Base-by-base conservation (phyloP, 2,797 vertebrate genomes). In the Schizopygopsis pylzovi region DNA sequence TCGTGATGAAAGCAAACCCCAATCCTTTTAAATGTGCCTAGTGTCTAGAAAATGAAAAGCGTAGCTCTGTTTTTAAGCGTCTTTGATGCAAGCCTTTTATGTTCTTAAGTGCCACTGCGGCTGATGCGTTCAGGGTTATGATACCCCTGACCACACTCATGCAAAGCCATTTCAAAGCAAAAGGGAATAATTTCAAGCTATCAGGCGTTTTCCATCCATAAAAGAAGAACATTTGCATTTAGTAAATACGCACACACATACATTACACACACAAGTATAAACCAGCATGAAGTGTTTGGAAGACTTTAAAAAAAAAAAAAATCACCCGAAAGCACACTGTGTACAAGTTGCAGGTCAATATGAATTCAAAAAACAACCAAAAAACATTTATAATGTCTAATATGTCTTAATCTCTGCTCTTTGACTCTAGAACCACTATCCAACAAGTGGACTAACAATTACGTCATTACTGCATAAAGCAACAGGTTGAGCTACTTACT, bases 11-110 rank as follows among this genome's bases (percentile, higher is more conserved):
- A 83, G 75, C 47, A 28, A 83, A 37, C 37, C 47, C 77, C 22
- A 65, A 65, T 75, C 10, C 84, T 63, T 80, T 85, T 85, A 80
- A 80, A 80, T 52, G 16, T 28, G 22, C 49, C 63, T 4, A 18
- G 73, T 33, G 45, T 76, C 12, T 28, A 59, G 73, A 77, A 85
- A 87, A 88, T 83, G 81, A 88, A 73, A 85, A 61, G 85, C 73
- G 28, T 59, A 59, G 67, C 28, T 75, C 33, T 77, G 70, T 47
- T 70, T 65, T 45, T 61, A 71, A 56, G 15, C 68, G 73, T 87
- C 83, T 85, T 85, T 88, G 84, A 88, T 79, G 75, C 49, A 52
- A 45, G 59, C 65, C 80, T 88, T 88, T 88, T 79, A 88, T 83
- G 84, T 83, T 83, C 43, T 79, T 71, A 71, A 88, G 87, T 82